Evolutionary conservation across 2,888 invertebrate genomes (phyloP), one percentile per base, ranked within the genome.

Genomic region (Buathra laborator): DNA sequence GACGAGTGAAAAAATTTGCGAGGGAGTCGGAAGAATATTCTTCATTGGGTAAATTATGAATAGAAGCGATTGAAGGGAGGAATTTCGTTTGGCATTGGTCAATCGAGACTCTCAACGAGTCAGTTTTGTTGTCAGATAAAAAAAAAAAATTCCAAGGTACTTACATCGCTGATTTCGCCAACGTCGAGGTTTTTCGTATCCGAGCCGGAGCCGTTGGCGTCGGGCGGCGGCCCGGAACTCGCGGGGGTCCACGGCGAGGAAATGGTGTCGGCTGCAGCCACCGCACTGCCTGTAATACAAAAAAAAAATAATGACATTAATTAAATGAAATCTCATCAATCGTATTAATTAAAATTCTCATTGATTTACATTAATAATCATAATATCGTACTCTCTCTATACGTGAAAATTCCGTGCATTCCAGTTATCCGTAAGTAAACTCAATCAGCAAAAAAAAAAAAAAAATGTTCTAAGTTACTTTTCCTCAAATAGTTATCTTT

Each of bases 181-280:
- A 98, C 98, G 95, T 98, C 98, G 94, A 98, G 96, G 94, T 97
- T 97, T 95, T 97, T 97, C 94, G 97, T 96, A 95, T 97, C 97
- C 95, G 97, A 97, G 95, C 97, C 97, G 96, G 97, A 96, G 96
- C 97, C 97, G 95, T 97, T 97, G 95, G 97, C 97, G 95, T 98
- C 98, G 96, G 97, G 97, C 95, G 96, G 96, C 95, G 96, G 96
- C 95, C 96, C 96, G 95, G 96, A 95, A 95, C 95, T 97, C 95
- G 97, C 97, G 95, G 98, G 97, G 95, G 98, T 97, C 98, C 98
- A 98, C 97, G 98, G 97, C 94, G 98, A 98, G 95, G 98, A 97
- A 97, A 98, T 98, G 96, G 97, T 98, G 98, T 97, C 97, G 96
- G 97, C 96, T 95, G 97, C 96, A 94, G 96, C 95, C 94, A 96